Evolutionary conservation across 2,113 vertebrate species (phyloP).

Genomic region (Leptosomus discolor): DNA sequence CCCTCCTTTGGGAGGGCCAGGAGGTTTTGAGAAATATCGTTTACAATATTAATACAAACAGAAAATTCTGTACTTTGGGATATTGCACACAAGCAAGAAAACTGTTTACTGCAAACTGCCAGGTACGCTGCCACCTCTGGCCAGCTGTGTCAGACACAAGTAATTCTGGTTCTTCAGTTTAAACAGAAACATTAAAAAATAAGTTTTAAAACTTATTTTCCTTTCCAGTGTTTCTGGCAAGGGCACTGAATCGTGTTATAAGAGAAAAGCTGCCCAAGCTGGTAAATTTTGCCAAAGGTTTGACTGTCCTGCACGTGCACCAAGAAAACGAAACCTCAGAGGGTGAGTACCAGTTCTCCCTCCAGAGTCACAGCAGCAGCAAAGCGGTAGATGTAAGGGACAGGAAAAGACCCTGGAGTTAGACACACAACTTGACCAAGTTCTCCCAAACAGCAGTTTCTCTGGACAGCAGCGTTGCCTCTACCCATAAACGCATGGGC

Average conservation of each 20-base stretch:
- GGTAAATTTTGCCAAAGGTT: background rate
- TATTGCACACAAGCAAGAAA: background rate
- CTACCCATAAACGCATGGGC: background rate
- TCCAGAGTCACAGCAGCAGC: background rate
- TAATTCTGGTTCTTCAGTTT: background rate
- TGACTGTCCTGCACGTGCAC: fast-evolving
- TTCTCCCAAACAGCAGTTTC: background rate
- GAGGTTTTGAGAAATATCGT: background rate
- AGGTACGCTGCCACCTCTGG: background rate
- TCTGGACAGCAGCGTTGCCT: background rate
- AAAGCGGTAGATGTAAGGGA: fast-evolving
- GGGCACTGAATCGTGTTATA: background rate
- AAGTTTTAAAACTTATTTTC: background rate
- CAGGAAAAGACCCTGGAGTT: background rate
- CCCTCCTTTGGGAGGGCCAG: background rate
- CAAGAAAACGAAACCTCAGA: background rate
- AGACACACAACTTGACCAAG: background rate
- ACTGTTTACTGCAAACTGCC: background rate
- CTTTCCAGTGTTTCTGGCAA: background rate
- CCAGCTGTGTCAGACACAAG: background rate
- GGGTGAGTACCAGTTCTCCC: background rate
- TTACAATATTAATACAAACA: background rate
- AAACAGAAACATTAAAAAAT: background rate
- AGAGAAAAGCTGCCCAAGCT: background rate
- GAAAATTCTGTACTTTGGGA: background rate